Conservation (phyloP, 2,113 vertebrate genomes). For the Trinectes maculatus region DNA sequence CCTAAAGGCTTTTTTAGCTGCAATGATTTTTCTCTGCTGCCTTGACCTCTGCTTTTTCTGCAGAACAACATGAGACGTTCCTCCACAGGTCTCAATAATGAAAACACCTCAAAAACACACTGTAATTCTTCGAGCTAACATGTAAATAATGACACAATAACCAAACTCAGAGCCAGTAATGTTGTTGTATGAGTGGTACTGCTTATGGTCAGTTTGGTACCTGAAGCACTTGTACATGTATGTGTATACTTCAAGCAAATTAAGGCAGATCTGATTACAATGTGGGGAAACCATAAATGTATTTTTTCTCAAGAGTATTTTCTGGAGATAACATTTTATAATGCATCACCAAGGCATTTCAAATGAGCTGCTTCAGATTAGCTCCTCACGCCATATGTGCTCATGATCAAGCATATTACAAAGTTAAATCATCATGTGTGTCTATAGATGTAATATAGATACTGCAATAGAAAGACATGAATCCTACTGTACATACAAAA, state of each 20-base stretch:
- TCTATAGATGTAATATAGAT: not conserved
- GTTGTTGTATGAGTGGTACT: not conserved
- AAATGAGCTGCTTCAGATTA: too few species aligned
- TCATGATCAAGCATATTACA: too few species aligned
- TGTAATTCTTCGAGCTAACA: not conserved
- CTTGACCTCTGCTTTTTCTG: not conserved
- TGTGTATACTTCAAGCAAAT: not conserved
- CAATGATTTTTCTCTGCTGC: constrained; percentile 11
- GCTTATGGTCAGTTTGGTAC: not conserved
- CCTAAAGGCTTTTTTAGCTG: constrained; percentile 24
- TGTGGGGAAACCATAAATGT: too few species aligned
- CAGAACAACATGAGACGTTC: not conserved
- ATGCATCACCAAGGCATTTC: too few species aligned
- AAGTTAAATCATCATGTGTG: too few species aligned
- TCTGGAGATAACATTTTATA: too few species aligned
- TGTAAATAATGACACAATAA: not conserved
- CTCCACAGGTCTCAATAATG: not conserved
- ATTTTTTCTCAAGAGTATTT: too few species aligned
- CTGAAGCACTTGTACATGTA: not conserved
- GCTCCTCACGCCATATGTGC: too few species aligned
- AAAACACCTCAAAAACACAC: not conserved
- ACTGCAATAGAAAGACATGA: not conserved
- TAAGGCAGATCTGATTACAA: too few species aligned
- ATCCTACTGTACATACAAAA: not conserved
- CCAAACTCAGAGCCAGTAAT: not conserved